Base-by-base conservation (phyloP, 2,888 invertebrate genomes). In the Pasiphila rectangulata region DNA sequence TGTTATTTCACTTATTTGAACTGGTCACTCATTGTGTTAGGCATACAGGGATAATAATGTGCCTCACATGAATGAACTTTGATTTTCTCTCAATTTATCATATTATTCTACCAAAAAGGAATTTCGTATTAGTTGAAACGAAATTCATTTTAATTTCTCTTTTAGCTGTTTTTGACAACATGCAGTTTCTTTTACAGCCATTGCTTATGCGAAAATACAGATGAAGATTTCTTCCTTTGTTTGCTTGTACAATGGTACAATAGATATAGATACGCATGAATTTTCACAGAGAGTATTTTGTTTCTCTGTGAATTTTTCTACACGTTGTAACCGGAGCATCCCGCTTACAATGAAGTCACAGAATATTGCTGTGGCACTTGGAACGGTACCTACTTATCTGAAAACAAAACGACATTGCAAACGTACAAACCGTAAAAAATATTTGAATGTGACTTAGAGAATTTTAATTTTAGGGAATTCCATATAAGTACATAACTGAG, bases 261-360 rank as follows among this genome's bases (percentile, higher is more conserved):
- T 32, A 32, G 32, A 32, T 32, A 15, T 9, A 25, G 25, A 27
- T 37, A n/a, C n/a, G 9, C 9, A 16, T 36, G 34, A 37, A 37
- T 45, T 50, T 50, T 45, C 27, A 41, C 23, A 23, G 32, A 36
- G 19, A 25, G 43, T 24, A 20, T 44, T 47, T 47, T 51, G 44
- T 51, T 44, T 32, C 38, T 15, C 25, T 50, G 50, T 23, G 45
- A 39, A 32, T 43, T 44, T 40, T 39, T 25, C 37, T 43, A 41
- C 21, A 19, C 12, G 23, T 30, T 32, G 41, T 19, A 46, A 49
- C 25, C 36, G 20, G 45, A 50, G 45, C 32, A 38, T 27, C 34
- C 21, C 12, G 13, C 36, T 27, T 36, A 25, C 16, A 43, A 12
- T n/a, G 24, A 6, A 30, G 23, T 27, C 10, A 1, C 6, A 4